Base-by-base conservation (phyloP, 2,888 invertebrate genomes). In the Diloba caeruleocephala region DNA sequence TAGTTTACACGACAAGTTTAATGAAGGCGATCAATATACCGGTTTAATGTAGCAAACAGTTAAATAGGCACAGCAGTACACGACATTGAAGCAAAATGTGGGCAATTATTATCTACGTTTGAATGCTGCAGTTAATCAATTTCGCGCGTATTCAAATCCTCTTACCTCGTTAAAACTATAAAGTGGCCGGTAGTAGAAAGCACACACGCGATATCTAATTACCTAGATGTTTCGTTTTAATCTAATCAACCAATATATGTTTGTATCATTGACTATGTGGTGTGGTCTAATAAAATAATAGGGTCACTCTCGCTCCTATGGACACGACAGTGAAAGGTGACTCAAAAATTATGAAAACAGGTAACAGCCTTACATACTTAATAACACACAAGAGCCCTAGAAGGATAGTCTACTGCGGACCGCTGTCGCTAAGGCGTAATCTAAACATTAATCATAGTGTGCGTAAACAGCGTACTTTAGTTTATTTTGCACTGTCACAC, bases 71-170 rank as follows among this genome's bases (percentile, higher is more conserved):
- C 19, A 12, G 12, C 12, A 26, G 29, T 13, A 25, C 14, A 38
- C 7, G 26, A 31, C 13, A 21, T 29, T 15, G 5, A 28, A 14
- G 13, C n/a, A 31, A 32, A 46, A 65, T 52, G 34, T 57, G 39
- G 26, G 45, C 53, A 44, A 56, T 63, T 41, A 63, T 45, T 39
- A 44, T 33, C 14, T 42, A 49, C 28, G 25, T 48, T n/a, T 52
- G 46, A 72, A 61, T 64, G 64, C 44, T 38, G 39, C 54, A 46
- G 34, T 57, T 55, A 72, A 72, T 73, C 71, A 72, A 71, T 71
- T 71, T 66, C 53, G 43, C 63, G 46, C 52, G 17, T 38, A 59
- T 51, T 50, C 17, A 55, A 13, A 42, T 17, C 31, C 48, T 49
- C 19, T 39, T 48, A 51, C 39, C 36, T 46, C 43, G 43, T 51